Evolutionary conservation across 2,797 vertebrate species (phyloP).

Genomic region (Sebastes vulpes): DNA sequence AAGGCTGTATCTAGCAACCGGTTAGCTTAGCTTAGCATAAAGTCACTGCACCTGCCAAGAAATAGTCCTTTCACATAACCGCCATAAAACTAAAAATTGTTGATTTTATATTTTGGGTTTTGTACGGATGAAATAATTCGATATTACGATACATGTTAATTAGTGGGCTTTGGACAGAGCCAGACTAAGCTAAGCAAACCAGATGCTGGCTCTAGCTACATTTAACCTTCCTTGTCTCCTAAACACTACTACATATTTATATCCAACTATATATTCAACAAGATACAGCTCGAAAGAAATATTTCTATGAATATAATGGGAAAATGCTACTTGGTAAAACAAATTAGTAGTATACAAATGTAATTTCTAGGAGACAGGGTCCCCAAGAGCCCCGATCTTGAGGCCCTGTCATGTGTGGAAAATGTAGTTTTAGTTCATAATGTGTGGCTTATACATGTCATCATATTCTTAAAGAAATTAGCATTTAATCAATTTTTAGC

Average conservation of each 20-base stretch:
- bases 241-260: not conserved
- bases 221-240: not conserved
- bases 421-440: not conserved
- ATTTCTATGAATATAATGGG: not conserved
- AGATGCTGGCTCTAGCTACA: not conserved
- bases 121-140: not conserved
- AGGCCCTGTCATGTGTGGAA: fast-evolving
- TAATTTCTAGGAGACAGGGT: not conserved
- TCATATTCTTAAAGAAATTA: not conserved
- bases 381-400: not conserved
- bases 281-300: not conserved
- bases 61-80: not conserved
- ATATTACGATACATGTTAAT: not conserved
- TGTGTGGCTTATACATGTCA: not conserved
- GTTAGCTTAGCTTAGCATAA: not conserved
- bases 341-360: not conserved
- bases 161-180: not conserved
- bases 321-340: not conserved
- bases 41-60: not conserved
- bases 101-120: not conserved
- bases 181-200: not conserved
- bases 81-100: not conserved
- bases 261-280: no score
- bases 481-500: not conserved
- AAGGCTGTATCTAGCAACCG: not conserved